Conservation (phyloP, 37 sponge, comb jelly and placozoan species). For the Eunapius fragilis region DNA sequence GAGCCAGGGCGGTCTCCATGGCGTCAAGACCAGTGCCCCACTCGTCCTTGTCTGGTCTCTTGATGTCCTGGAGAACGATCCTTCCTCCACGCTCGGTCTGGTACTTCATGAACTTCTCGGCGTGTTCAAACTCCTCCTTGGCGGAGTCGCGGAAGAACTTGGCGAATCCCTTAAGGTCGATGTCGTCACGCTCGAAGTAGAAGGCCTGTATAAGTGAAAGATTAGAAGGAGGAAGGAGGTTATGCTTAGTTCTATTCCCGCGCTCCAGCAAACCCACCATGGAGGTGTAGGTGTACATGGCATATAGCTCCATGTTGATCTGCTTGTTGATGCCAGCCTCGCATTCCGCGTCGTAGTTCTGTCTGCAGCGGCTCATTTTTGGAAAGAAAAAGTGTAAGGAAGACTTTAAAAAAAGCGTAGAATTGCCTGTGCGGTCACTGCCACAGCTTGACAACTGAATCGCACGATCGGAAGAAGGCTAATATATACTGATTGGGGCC, state of each 20-base stretch:
- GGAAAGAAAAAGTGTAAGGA: not conserved
- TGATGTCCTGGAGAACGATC: constrained; percentile 67
- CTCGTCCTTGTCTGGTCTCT: constrained; percentile 81
- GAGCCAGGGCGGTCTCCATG: constrained; percentile 72
- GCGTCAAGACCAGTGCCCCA: constrained; percentile 80
- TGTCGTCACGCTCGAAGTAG: constrained; percentile 84
- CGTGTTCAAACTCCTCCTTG: constrained; percentile 84
- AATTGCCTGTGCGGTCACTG: not conserved
- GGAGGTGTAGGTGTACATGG: constrained; percentile 86
- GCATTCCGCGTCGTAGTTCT: constrained; percentile 79
- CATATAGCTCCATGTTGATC: constrained; percentile 90
- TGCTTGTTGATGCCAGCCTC: constrained; percentile 89
- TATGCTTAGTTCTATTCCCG: not conserved
- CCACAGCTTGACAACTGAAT: not conserved
- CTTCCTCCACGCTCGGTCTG: constrained; percentile 84
- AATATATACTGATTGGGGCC: too few relatives aligned
- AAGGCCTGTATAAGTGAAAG: constrained; percentile 39
- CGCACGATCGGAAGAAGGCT: too few relatives aligned
- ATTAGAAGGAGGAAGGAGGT: not conserved
- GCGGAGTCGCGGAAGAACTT: constrained; percentile 81
- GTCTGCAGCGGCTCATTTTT: constrained; percentile 26
- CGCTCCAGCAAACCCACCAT: constrained; percentile 56
- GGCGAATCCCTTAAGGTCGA: constrained; percentile 67
- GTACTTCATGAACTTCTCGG: constrained; percentile 83
- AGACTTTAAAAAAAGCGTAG: not conserved